phyloP scores from a whole-genome alignment of 2,113 vertebrate genomes.

The Notarius lentiginosus region DNA sequence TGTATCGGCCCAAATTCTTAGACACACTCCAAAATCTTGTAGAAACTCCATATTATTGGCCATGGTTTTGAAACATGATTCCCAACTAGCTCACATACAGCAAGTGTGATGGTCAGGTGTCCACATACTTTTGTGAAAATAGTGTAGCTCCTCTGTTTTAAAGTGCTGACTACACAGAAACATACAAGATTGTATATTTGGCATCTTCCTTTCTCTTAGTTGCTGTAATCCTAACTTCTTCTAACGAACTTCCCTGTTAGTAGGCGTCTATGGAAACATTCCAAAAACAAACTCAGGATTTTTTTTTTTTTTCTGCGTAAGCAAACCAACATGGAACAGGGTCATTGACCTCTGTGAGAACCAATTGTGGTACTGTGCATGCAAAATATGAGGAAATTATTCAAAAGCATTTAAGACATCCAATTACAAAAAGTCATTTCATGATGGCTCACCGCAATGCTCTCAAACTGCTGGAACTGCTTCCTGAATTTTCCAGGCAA shows the following conservation, averaged over 20 bases:
- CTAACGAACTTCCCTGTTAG: not conserved
- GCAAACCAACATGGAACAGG: not conserved
- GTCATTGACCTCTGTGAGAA: not conserved
- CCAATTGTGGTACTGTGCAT: not conserved
- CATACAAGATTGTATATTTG: not conserved
- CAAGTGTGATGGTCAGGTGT: not conserved
- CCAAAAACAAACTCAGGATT: not conserved
- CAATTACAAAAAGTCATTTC: not conserved
- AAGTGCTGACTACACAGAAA: not conserved
- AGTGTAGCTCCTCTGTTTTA: not conserved
- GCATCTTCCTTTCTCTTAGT: not conserved
- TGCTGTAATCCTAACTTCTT: not conserved
- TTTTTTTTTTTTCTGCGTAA: not conserved
- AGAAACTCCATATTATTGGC: not conserved
- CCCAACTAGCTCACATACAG: not conserved
- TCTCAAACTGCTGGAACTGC: constrained; percentile 93
- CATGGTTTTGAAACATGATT: not conserved
- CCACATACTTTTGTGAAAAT: not conserved
- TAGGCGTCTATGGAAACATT: not conserved
- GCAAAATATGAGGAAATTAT: not conserved
- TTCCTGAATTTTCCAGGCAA: constrained; percentile 96
- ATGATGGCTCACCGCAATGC: constrained; percentile 80
- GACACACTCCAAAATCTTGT: not conserved
- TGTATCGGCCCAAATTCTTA: not conserved
- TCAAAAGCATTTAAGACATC: not conserved